Base-by-base conservation (phyloP, 2,888 invertebrate genomes). In the Caenorhabditis panamensis region DNA sequence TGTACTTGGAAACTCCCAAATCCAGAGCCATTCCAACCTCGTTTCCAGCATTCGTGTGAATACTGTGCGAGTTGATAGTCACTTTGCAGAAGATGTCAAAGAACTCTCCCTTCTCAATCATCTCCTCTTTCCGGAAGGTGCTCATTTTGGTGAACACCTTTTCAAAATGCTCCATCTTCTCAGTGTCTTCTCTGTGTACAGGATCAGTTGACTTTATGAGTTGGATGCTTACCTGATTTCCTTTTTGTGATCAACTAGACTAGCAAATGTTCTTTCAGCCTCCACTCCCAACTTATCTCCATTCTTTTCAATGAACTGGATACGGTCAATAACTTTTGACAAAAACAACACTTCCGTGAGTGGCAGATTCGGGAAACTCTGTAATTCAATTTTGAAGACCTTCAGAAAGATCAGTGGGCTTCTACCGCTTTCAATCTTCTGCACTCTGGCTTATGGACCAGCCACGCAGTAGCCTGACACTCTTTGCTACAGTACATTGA, bases 1-100 rank as follows among this genome's bases (percentile, higher is more conserved):
- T 88, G 79, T 90, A 90, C 26, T 71, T 63, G 11, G 88, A 88
- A 9, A 89, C 78, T 68, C 90, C 90, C 53, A 90, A 67, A 76
- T 90, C 90, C 22, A 90, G 67, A 0, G 89, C 86, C 85, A 90
- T 87, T 41, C 90, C 90, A 31, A 90, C 87, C 54, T 90, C 90
- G 41, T 76, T 82, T 6, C 90, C 90, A 11, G 86, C 85, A 77
- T 86, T 90, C 2, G 88, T 89, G 63, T 90, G 89, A 41, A 90
- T 87, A 44, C 86, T 86, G 75, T 90, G 90, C 22, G 90, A 90
- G 81, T 90, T 90, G 83, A 90, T 89, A 18, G 88, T 82, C 1
- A 83, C 77, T 69, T 86, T 87, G 79, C 90, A 89, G 84, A 90
- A 90, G 20, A 90, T 63, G 47, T 84, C 77, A 63, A 88, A 88